phyloP scores from a whole-genome alignment of 2,113 vertebrate species.

The Natator depressus region DNA sequence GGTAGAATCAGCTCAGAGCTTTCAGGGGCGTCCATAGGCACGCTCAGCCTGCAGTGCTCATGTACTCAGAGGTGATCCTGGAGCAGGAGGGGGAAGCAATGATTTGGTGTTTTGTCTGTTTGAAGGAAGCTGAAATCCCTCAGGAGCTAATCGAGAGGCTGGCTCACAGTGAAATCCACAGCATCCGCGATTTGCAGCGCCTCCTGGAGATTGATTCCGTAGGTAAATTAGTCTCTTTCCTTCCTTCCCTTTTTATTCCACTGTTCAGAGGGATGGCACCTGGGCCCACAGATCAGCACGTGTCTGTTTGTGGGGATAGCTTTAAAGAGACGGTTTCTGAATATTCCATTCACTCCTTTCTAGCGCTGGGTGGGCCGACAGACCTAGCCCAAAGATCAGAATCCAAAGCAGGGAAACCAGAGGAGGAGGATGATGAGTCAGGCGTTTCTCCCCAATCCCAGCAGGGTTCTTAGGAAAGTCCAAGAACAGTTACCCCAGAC shows the following conservation, averaged over 20 bases:
- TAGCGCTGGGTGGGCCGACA: neutral
- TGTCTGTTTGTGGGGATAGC: neutral
- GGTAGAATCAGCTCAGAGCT: no score
- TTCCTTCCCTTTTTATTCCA: slow-evolving; percentile 40
- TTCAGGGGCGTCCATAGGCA: neutral
- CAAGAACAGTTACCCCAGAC: neutral
- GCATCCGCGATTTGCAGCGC: slow-evolving; percentile 99
- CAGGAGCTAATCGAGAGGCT: slow-evolving; percentile 94
- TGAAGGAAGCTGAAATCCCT: slow-evolving; percentile 93
- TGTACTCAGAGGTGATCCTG: neutral
- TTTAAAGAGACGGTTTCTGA: neutral
- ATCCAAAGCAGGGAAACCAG: slow-evolving; percentile 45
- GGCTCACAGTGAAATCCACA: slow-evolving; percentile 96
- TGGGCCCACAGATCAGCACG: neutral
- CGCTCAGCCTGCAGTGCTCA: neutral
- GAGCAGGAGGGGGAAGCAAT: neutral
- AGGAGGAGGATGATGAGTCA: slow-evolving; percentile 60
- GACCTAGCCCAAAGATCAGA: slow-evolving; percentile 67
- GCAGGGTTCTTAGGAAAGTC: neutral
- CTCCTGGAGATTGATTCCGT: slow-evolving; percentile 98
- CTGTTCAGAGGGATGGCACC: slow-evolving; percentile 25
- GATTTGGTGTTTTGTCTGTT: slow-evolving; percentile 53
- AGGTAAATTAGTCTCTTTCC: slow-evolving; percentile 95
- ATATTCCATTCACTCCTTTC: neutral
- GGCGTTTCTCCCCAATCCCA: slow-evolving; percentile 51